Evolutionary conservation across 2,113 vertebrate genomes (phyloP).

Genomic region (Cebidichthys violaceus): DNA sequence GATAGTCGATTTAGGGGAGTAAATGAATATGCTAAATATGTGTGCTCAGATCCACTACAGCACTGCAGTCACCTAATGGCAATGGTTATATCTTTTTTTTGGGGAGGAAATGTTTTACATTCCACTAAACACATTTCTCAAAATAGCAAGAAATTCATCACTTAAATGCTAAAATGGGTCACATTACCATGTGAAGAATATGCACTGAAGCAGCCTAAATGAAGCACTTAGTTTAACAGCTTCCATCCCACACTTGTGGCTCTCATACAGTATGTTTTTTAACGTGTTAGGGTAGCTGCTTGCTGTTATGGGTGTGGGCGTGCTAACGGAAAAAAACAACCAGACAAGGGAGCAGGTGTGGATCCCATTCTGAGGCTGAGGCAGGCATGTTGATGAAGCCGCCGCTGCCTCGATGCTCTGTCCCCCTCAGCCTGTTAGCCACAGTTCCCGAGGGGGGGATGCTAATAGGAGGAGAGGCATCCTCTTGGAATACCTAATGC

Average conservation of each 20-base stretch:
- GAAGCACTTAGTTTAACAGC: slow-evolving; percentile 4
- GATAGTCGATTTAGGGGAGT: neutral
- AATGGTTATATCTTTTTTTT: neutral
- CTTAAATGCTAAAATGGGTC: neutral
- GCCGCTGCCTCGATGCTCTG: slow-evolving; percentile 31
- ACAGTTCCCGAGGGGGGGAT: slow-evolving; percentile 44
- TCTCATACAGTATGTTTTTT: slow-evolving; percentile 4
- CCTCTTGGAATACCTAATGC: slow-evolving; percentile 70
- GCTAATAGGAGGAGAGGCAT: slow-evolving; percentile 64
- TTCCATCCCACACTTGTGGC: slow-evolving; percentile 14
- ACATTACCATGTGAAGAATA: neutral
- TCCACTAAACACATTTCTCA: neutral
- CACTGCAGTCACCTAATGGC: neutral
- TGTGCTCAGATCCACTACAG: too few relatives aligned
- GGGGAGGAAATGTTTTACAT: slow-evolving; percentile 11
- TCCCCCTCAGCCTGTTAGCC: slow-evolving; percentile 58
- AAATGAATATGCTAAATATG: neutral
- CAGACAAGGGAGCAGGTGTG: neutral
- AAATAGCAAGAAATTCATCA: slow-evolving; percentile 19
- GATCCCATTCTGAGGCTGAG: slow-evolving; percentile 19
- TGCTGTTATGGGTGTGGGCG: slow-evolving; percentile 17
- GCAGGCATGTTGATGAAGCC: slow-evolving; percentile 53
- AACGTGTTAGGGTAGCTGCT: slow-evolving; percentile 7
- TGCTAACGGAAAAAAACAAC: slow-evolving; percentile 18
- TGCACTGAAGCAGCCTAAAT: slow-evolving; percentile 8